phyloP scores from a whole-genome alignment of 2,888 invertebrate species.

The Pseudanteris insignis region DNA sequence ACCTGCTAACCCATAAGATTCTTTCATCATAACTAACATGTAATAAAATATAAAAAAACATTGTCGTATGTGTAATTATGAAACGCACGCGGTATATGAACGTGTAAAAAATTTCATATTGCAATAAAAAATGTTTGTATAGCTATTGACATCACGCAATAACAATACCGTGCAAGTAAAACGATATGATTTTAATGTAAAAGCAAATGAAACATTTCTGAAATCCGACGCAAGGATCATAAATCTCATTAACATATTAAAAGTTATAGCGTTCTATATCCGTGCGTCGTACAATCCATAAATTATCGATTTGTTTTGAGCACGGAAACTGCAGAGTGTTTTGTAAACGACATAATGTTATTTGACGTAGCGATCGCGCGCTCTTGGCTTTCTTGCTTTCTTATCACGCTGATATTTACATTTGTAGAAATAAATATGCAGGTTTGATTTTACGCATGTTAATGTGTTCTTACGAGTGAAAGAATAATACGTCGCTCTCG shows the following conservation, averaged over 20 bases:
- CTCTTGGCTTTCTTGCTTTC: slow-evolving; percentile 36
- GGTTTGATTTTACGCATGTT: slow-evolving; percentile 40
- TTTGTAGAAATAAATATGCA: slow-evolving; percentile 37
- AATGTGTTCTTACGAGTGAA: slow-evolving; percentile 41
- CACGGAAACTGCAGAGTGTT: slow-evolving; percentile 34
- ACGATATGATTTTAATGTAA: slow-evolving; percentile 8
- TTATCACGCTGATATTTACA: slow-evolving; percentile 35
- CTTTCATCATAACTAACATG: too few relatives aligned
- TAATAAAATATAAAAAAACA: too few relatives aligned
- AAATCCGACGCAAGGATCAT: slow-evolving; percentile 21
- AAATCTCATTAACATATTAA: slow-evolving; percentile 41
- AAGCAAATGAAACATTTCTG: slow-evolving; percentile 18
- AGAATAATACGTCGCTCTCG: slow-evolving; percentile 43
- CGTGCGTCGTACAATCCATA: slow-evolving; percentile 34
- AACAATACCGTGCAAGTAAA: too few relatives aligned
- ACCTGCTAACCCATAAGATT: too few relatives aligned
- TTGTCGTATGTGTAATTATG: too few relatives aligned
- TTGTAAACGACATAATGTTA: slow-evolving; percentile 43
- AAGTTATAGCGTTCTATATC: slow-evolving; percentile 26
- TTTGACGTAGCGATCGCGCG: slow-evolving; percentile 30
- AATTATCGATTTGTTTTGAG: slow-evolving; percentile 42
- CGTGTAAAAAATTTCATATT: too few relatives aligned
- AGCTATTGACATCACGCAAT: neutral
- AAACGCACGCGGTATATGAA: too few relatives aligned
- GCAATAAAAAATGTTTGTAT: slow-evolving; percentile 1